A percentile compares a stretch with the other conserved stretches of the same genome.
Conservation (phyloP, 2,113 vertebrate genomes). For the Sylvia atricapilla region DNA sequence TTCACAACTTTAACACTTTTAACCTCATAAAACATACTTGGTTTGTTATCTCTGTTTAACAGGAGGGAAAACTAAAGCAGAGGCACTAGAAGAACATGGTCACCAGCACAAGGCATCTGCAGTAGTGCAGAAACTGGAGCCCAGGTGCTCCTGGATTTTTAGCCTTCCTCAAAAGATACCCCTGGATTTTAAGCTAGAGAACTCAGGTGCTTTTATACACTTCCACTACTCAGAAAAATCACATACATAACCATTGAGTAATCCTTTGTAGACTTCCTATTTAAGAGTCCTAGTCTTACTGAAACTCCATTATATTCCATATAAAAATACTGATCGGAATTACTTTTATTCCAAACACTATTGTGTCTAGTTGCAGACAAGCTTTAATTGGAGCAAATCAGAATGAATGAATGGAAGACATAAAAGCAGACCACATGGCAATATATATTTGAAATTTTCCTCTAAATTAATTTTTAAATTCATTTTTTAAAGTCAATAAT, state of each 20-base stretch:
- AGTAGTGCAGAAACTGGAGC: background rate
- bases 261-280: background rate
- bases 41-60: background rate
- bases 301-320: background rate
- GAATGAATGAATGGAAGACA: background rate
- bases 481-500: background rate
- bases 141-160: background rate
- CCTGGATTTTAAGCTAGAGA: background rate
- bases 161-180: background rate
- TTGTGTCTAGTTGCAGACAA: background rate
- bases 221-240: background rate
- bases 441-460: background rate
- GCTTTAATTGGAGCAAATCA: background rate
- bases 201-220: background rate
- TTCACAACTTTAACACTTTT: slow-evolving; percentile 7
- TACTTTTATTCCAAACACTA: background rate
- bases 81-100: background rate
- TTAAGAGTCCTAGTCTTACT: background rate
- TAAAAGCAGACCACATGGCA: background rate
- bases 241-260: rapidly evolving
- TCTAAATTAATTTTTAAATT: background rate
- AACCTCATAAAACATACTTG: background rate
- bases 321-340: background rate
- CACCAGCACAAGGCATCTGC: background rate
- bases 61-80: background rate